These are phyloP conservation scores for Ambastaia sidthimunki DNA, from an alignment of 2,797 vertebrate species.

Conservation along the genomic window DNA sequence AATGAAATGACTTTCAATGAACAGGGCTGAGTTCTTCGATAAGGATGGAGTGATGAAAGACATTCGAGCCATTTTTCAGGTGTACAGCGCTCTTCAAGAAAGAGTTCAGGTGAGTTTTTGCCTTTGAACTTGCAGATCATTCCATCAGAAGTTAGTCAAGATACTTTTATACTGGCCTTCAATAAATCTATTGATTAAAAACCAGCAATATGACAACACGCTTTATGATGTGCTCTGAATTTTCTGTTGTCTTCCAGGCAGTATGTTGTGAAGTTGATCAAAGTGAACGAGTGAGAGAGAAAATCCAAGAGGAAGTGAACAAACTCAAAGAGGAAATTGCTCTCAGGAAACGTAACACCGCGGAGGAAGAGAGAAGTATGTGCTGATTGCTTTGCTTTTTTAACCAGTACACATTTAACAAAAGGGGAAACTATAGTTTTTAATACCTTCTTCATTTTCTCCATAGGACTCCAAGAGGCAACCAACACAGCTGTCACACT, in stretches of 20 bases:
- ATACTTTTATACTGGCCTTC: neutral
- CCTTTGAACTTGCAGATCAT: too few relatives aligned
- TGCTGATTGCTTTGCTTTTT: conserved; percentile 30
- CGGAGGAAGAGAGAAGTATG: conserved; percentile 91
- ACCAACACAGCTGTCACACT: conserved; percentile 39
- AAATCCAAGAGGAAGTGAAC: conserved; percentile 92
- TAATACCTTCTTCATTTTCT: conserved; percentile 14
- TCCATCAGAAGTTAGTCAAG: too few relatives aligned
- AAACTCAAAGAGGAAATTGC: conserved; percentile 92
- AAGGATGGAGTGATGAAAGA: conserved; percentile 99
- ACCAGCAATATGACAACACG: neutral
- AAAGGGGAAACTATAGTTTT: neutral
- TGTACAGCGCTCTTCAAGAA: conserved; percentile 98
- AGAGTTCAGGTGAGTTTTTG: conserved; percentile 91
- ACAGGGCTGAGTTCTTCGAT: conserved; percentile 97
- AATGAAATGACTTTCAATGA: conserved; percentile 26
- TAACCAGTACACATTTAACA: neutral
- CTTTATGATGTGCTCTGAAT: neutral
- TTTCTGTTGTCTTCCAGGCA: conserved; percentile 78
- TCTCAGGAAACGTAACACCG: conserved; percentile 86
- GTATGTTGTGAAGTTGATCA: conserved; percentile 97
- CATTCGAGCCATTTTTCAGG: conserved; percentile 98
- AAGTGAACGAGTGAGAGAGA: conserved; percentile 93
- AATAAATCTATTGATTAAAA: neutral
- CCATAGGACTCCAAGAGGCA: conserved; percentile 82